These are phyloP conservation scores for Microctonus aethiopoides DNA, from an alignment of 2,888 invertebrate species.

Conservation along the genomic window DNA sequence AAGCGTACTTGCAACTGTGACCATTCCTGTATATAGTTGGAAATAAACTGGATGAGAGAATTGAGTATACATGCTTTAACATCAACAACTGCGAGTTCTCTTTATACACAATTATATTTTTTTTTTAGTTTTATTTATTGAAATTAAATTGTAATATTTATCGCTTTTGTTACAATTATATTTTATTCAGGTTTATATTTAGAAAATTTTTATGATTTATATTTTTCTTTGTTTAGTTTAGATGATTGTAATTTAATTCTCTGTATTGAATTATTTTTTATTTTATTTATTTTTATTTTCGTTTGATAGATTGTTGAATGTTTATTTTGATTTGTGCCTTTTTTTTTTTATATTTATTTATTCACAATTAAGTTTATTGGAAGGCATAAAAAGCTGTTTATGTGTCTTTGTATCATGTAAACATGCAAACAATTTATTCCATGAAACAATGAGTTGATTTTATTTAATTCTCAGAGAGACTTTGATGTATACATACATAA, in stretches of 20 bases:
- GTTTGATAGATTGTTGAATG: neutral
- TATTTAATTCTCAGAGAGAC: neutral
- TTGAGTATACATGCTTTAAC: neutral
- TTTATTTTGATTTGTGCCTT: too few relatives aligned
- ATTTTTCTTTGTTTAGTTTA: neutral
- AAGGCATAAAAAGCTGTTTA: neutral
- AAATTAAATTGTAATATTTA: neutral
- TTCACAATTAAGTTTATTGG: neutral
- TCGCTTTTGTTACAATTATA: too few relatives aligned
- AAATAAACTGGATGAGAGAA: conserved; percentile 1
- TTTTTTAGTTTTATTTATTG: neutral
- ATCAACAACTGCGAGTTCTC: conserved; percentile 7
- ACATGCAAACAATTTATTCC: neutral
- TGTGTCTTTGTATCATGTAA: neutral
- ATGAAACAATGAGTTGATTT: neutral
- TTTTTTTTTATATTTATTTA: neutral
- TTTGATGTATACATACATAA: neutral
- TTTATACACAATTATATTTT: neutral
- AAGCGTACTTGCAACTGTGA: conserved; percentile 7
- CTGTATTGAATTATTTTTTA: neutral
- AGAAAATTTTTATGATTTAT: neutral
- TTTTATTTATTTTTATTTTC: neutral
- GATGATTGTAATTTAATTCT: neutral
- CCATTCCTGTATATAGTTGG: conserved; percentile 11
- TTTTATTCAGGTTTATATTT: too few relatives aligned